Evolutionary conservation across 2,797 vertebrate genomes (phyloP), one percentile per base, ranked within the genome.

Genomic region (Forpus xanthops): DNA sequence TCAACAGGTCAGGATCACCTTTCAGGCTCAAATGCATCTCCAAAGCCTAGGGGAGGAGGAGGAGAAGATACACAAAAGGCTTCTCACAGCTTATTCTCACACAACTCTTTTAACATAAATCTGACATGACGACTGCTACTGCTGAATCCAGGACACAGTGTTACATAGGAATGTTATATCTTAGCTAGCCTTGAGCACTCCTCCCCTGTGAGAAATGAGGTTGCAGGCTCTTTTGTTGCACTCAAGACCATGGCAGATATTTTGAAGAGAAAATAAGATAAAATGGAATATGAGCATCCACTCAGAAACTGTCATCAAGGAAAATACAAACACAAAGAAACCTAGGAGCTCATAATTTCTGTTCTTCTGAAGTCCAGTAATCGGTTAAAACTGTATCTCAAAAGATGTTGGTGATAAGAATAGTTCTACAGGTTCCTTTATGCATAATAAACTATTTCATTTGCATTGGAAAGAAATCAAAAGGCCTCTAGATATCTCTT

Each of bases 31-130:
- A 74, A 47, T 10, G 14, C 8, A 72, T 30, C 31, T 37, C 28
- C 5, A 12, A 71, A 76, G 13, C 1, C 0, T 19, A 18, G 5
- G 7, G 16, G 20, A 70, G 3, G 14, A 20, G 7, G 1, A 47
- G 25, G 17, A 37, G 5, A 28, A 49, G 41, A 58, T 12, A 10
- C 10, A n/a, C 12, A 44, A 16, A 27, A 37, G 35, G 8, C 7
- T 77, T 67, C 52, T 78, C 35, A 17, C 8, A 33, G 8, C 5
- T 68, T 7, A 11, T 81, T 47, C 27, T 85, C 31, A 56, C 67
- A 64, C 8, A 75, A 8, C 20, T 71, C 49, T 74, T 71, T 35
- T 62, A 65, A 45, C 3, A 33, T 16, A 53, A 66, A 85, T 53
- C n/a, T 49, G 14, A 15, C 15, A 5, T 49, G 47, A 49, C 15